A percentile compares a stretch with the other conserved stretches of the same genome.
Evolutionary conservation across 30 jellyfish, hydroid and myxozoan species (phyloP).

Genomic region (Hydra vulgaris): DNA sequence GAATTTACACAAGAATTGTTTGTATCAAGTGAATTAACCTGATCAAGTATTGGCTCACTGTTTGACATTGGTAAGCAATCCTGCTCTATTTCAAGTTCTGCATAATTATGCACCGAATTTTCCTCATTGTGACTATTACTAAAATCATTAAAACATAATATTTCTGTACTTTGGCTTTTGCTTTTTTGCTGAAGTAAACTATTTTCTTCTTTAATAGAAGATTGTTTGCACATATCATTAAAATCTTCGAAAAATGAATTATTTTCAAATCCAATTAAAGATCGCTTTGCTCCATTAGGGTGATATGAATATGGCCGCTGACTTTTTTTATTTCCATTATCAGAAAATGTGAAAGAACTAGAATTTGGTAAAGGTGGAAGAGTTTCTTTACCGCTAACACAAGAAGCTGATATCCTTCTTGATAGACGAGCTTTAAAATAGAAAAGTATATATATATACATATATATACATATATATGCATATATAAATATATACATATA

Average conservation of each 20-base stretch:
- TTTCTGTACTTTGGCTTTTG: background rate
- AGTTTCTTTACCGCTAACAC: background rate
- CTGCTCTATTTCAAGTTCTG: background rate
- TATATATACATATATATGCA: background rate
- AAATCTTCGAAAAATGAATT: background rate
- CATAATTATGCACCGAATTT: background rate
- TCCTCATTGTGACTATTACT: background rate
- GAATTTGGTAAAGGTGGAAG: constrained; percentile 22
- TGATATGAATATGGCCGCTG: constrained; percentile 31
- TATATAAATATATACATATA: no score
- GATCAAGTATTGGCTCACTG: constrained; percentile 10
- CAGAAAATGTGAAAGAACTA: background rate
- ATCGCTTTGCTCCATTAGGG: background rate
- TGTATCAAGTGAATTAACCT: background rate
- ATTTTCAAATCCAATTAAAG: background rate
- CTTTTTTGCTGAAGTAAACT: background rate
- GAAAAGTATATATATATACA: background rate
- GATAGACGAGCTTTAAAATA: constrained; percentile 21
- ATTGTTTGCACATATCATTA: background rate
- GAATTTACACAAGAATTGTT: background rate
- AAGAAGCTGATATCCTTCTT: constrained; percentile 21
- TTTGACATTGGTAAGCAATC: background rate
- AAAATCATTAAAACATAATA: background rate
- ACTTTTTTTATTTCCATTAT: background rate
- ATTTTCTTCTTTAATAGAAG: background rate